A percentile compares a stretch with the other conserved stretches of the same genome.
phyloP scores from a whole-genome alignment of 2,888 invertebrate genomes.

The Epirrhoe alternata region DNA sequence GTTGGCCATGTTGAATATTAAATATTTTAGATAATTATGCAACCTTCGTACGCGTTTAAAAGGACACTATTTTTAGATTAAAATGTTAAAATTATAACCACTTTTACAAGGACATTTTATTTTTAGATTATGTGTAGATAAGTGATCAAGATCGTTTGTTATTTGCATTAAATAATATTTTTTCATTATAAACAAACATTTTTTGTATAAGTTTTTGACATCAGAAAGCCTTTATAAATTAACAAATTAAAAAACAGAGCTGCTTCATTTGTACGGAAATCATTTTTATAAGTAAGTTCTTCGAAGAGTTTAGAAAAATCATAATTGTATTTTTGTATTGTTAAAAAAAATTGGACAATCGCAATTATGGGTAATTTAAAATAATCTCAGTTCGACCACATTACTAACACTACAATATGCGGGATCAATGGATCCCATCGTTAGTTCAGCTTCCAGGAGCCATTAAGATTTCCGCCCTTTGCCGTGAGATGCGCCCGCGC shows the following conservation, averaged over 20 bases:
- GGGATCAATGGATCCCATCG: slow-evolving; percentile 80
- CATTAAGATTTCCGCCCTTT: slow-evolving; percentile 84
- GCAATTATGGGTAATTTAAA: slow-evolving; percentile 30
- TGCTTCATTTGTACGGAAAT: too few relatives aligned
- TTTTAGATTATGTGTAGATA: not conserved
- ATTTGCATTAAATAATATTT: not conserved
- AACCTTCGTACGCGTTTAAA: slow-evolving; percentile 8
- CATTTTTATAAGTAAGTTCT: too few relatives aligned
- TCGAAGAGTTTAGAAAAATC: too few relatives aligned
- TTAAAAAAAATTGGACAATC: not conserved
- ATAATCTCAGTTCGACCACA: slow-evolving; percentile 32
- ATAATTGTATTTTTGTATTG: not conserved
- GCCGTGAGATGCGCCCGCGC: slow-evolving; percentile 54
- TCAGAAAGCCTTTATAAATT: too few relatives aligned
- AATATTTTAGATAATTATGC: slow-evolving; percentile 2
- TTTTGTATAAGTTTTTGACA: too few relatives aligned
- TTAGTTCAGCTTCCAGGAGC: slow-evolving; percentile 81
- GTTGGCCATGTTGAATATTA: slow-evolving; percentile 23
- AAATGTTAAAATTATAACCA: not conserved
- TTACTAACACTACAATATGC: slow-evolving; percentile 43
- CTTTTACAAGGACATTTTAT: not conserved
- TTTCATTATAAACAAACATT: not conserved
- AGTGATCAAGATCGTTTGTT: not conserved
- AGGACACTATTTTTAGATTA: slow-evolving; percentile 28
- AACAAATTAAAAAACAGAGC: too few relatives aligned